phyloP scores from a whole-genome alignment of 2,888 invertebrate species.

The Bibio marci region DNA sequence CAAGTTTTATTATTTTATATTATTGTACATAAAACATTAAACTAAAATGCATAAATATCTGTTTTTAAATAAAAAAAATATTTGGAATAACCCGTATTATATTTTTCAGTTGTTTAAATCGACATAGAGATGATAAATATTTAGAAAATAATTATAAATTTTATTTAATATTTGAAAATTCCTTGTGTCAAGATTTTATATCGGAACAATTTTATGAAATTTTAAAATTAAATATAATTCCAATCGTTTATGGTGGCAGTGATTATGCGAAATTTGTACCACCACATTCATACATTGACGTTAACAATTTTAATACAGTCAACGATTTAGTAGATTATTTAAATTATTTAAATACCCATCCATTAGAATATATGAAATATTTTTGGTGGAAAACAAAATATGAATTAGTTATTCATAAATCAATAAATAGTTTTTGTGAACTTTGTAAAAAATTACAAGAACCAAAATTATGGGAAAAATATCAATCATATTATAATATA shows the following conservation, averaged over 20 bases:
- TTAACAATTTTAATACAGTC: conserved; percentile 36
- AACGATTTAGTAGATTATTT: conserved; percentile 34
- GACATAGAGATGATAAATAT: conserved; percentile 12
- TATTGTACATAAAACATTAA: too few relatives aligned
- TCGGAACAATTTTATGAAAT: conserved; percentile 32
- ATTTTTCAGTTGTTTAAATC: too few relatives aligned
- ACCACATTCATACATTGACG: conserved; percentile 37
- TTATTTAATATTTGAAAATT: conserved; percentile 41
- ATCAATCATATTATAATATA: conserved; percentile 20
- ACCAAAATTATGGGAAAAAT: conserved; percentile 11
- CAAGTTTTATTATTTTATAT: too few relatives aligned
- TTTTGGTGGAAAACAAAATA: conserved; percentile 45
- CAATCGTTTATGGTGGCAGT: conserved; percentile 40
- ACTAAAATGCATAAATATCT: too few relatives aligned
- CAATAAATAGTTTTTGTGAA: conserved; percentile 19
- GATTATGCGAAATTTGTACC: conserved; percentile 36
- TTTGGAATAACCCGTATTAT: too few relatives aligned
- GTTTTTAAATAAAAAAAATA: too few relatives aligned
- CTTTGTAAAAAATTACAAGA: conserved; percentile 18
- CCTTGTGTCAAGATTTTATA: conserved; percentile 42
- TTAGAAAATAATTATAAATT: conserved; percentile 35
- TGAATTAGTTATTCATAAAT: conserved; percentile 21
- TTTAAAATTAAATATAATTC: conserved; percentile 26
- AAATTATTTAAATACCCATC: conserved; percentile 24
- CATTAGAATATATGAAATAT: conserved; percentile 40